Percentiles rank a stretch among this genome's conserved stretches.
Evolutionary conservation across 2,797 vertebrate genomes (phyloP).

Genomic region (Betta splendens): DNA sequence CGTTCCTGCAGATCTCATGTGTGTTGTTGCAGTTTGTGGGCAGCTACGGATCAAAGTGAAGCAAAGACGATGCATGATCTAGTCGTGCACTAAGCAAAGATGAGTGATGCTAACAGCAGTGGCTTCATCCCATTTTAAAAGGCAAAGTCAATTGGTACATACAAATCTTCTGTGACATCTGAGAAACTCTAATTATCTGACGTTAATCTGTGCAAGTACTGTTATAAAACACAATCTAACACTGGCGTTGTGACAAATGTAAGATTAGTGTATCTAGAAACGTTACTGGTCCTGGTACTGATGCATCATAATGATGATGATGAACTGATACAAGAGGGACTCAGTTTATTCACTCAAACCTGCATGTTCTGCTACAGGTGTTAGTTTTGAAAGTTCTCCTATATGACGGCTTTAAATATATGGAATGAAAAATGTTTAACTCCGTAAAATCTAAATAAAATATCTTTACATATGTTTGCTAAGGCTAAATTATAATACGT

Average conservation of each 20-base stretch:
- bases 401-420: constrained; percentile 27
- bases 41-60: constrained; percentile 13
- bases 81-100: constrained; percentile 12
- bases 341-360: constrained; percentile 35
- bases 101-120: constrained; percentile 18
- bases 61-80: neutral
- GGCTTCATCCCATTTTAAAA: constrained; percentile 16
- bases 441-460: constrained; percentile 12
- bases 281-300: constrained; percentile 66
- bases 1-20: constrained; percentile 26
- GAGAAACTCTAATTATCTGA: constrained; percentile 7
- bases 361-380: constrained; percentile 37
- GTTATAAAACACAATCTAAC: constrained; percentile 52
- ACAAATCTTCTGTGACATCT: constrained; percentile 21
- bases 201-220: constrained; percentile 47
- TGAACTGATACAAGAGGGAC: constrained; percentile 27
- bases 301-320: constrained; percentile 31
- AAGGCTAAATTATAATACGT: constrained; percentile 9
- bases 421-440: constrained; percentile 62
- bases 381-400: constrained; percentile 27
- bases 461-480: neutral
- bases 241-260: constrained; percentile 41
- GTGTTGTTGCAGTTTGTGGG: constrained; percentile 18
- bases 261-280: constrained; percentile 36
- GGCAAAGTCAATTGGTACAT: constrained; percentile 22